A percentile compares a stretch with the other conserved stretches of the same genome.
Evolutionary conservation across 2,113 vertebrate species (phyloP).

Genomic region (Alexandromys fortis): DNA sequence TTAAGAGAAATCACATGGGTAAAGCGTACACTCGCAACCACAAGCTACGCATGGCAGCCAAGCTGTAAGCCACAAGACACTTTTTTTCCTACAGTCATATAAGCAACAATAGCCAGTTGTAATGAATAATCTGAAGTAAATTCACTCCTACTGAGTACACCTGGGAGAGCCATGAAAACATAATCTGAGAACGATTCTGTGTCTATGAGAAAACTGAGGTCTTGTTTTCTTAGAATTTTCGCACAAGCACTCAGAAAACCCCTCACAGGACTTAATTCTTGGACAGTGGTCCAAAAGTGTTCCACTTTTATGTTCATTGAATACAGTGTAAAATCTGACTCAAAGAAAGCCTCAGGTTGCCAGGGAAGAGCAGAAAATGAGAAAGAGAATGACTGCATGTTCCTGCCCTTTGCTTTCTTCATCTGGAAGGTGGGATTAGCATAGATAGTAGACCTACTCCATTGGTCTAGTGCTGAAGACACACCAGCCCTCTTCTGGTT

Average conservation of each 20-base stretch:
- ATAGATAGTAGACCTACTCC: background rate
- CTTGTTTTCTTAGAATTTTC: background rate
- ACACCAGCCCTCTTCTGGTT: background rate
- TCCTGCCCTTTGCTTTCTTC: background rate
- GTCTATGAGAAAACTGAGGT: background rate
- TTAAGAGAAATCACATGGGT: background rate
- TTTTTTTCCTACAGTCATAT: background rate
- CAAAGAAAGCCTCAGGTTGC: background rate
- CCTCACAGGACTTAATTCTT: background rate
- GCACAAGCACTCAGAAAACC: too few species aligned
- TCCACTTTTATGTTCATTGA: background rate
- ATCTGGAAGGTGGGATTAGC: background rate
- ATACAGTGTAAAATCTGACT: background rate
- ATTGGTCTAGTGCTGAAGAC: background rate
- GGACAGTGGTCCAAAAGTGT: too few species aligned
- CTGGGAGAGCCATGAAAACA: background rate
- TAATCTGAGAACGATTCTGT: background rate
- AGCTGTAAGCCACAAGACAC: background rate
- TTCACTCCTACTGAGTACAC: background rate
- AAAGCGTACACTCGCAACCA: background rate
- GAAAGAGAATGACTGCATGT: background rate
- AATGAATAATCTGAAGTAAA: background rate
- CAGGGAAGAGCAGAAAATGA: background rate
- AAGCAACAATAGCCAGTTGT: background rate
- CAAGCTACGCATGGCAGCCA: background rate